Evolutionary conservation across 2,797 vertebrate genomes (phyloP), one percentile per base, ranked within the genome.

Genomic region (Orientallactaga sibirica): DNA sequence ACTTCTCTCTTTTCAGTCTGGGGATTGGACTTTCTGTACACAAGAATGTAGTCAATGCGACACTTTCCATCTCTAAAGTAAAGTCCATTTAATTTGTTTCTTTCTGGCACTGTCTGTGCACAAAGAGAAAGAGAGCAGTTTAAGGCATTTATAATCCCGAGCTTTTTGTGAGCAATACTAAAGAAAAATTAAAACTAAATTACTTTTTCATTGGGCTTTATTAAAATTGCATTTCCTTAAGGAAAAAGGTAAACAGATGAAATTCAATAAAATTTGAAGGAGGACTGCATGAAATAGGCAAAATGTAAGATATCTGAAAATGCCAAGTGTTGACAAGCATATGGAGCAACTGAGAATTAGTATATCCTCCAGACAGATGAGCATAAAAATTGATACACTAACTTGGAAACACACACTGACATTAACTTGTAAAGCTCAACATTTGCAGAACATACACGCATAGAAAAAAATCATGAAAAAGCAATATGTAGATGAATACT

Each of bases 21-120:
- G 1, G 97, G 97, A 90, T 97, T 99, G 95, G 99, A 99, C 98
- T 99, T 99, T 97, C 99, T 98, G 82, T 99, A 99, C 37, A 99
- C 99, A 93, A 99, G 98, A 97, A 99, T 99, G 97, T 99, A 99
- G 97, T 99, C 99, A 88, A 99, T 99, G 8, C 98, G 98, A 96
- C 99, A 99, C 95, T 99, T 99, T 29, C 99, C 99, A 93, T 99
- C 99, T 91, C 98, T 98, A 98, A 99, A 99, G 98, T 99, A 99
- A 2, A 99, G 98, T 79, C 98, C 98, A 67, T 97, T 99, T 64
- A 98, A 98, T 97, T 98, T 99, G 94, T 97, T 98, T 97, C 98
- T 99, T 77, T 98, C 98, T 66, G 97, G 97, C 62, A 95, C 95
- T 91, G 97, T 98, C 99, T 99, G 97, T 77, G 66, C 24, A 88